Percentiles rank a stretch among this genome's conserved stretches.
These are phyloP conservation scores for Tyrophagus putrescentiae DNA, from an alignment of 1,140 invertebrate genomes.

Conservation along the genomic window DNA sequence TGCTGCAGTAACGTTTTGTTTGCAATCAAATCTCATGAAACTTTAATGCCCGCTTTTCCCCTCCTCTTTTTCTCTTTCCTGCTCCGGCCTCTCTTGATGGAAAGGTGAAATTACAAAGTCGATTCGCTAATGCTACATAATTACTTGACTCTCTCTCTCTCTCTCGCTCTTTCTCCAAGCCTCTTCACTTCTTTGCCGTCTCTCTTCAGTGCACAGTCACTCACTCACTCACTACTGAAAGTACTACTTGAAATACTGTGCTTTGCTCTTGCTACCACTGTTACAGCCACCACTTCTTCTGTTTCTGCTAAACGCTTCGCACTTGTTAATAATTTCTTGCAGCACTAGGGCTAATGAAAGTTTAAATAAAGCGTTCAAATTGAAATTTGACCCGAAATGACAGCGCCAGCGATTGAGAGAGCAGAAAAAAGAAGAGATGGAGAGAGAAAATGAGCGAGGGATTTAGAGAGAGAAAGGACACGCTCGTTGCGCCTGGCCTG, in stretches of 20 bases:
- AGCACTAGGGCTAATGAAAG: background rate
- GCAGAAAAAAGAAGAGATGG: too few relatives aligned
- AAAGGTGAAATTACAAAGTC: conserved; percentile 13
- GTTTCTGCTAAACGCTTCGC: too few relatives aligned
- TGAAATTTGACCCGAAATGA: conserved; percentile 29
- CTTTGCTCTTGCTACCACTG: too few relatives aligned
- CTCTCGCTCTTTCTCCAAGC: too few relatives aligned
- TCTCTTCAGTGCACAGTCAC: too few relatives aligned
- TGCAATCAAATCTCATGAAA: conserved; percentile 14
- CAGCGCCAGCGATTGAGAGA: background rate
- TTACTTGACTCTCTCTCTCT: too few relatives aligned
- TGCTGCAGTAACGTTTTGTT: background rate
- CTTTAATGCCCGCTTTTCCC: too few relatives aligned
- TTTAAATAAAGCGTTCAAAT: conserved; percentile 1
- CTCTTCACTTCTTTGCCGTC: too few relatives aligned
- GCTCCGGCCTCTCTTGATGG: background rate
- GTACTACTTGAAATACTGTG: too few relatives aligned
- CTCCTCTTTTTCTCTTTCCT: too few relatives aligned
- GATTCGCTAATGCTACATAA: conserved; percentile 11
- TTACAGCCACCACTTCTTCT: too few relatives aligned
- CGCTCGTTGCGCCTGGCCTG: background rate
- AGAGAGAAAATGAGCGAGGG: background rate
- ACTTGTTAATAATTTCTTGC: background rate
- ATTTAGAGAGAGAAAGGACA: conserved; percentile 1
- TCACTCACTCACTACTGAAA: too few relatives aligned